A percentile compares a stretch with the other conserved stretches of the same genome.
Conservation (phyloP, 2,797 vertebrate genomes). For the Sarcophilus harrisii region DNA sequence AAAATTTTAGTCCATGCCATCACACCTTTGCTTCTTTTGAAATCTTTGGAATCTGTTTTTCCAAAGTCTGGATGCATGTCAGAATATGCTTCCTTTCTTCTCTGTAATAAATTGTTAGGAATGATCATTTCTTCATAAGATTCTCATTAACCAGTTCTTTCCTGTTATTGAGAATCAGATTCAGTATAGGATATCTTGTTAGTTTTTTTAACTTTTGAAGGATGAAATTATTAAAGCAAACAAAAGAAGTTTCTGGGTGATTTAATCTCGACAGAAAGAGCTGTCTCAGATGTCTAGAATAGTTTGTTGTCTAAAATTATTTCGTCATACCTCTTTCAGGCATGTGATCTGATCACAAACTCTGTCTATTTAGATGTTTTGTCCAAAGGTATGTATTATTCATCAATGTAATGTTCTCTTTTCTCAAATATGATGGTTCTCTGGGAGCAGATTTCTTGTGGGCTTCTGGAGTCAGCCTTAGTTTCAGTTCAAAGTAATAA, state of each 20-base stretch:
- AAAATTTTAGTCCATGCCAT: neutral
- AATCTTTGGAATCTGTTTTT: neutral
- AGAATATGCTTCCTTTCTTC: neutral
- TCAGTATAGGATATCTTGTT: neutral
- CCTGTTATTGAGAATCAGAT: neutral
- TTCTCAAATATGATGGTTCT: too few relatives aligned
- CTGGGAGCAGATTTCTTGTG: too few relatives aligned
- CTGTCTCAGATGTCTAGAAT: neutral
- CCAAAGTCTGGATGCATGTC: neutral
- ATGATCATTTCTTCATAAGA: neutral
- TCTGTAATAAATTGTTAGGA: neutral
- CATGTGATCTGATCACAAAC: neutral
- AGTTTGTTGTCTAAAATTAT: neutral
- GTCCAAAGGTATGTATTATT: neutral
- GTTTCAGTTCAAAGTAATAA: too few relatives aligned
- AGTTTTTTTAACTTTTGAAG: neutral
- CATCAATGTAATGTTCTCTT: too few relatives aligned
- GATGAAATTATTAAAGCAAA: neutral
- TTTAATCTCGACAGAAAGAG: neutral
- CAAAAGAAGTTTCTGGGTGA: neutral
- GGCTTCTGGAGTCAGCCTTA: too few relatives aligned
- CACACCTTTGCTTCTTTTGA: neutral
- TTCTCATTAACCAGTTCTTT: neutral
- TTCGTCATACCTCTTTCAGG: neutral
- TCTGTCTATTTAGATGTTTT: neutral